These are phyloP conservation scores for Phalloptychus januarius DNA, from an alignment of 2,797 vertebrate genomes.

Conservation along the genomic window DNA sequence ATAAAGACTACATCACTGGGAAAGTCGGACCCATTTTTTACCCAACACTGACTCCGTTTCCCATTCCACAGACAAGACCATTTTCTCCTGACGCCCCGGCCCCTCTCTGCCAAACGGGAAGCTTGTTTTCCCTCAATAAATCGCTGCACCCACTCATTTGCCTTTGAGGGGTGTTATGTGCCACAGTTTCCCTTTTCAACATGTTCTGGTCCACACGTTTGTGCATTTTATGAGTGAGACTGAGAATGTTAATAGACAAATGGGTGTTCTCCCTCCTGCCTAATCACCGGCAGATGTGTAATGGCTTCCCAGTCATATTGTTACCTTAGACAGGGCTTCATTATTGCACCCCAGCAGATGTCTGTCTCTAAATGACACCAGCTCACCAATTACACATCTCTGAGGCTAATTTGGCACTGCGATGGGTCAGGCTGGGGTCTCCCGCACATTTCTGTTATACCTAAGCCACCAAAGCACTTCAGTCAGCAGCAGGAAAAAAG, in stretches of 20 bases:
- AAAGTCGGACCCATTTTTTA: constrained; percentile 67
- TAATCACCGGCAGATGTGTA: constrained; percentile 71
- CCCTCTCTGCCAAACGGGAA: constrained; percentile 59
- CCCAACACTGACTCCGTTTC: constrained; percentile 45
- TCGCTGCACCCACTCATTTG: constrained; percentile 46
- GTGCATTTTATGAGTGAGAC: constrained; percentile 45
- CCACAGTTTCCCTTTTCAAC: constrained; percentile 44
- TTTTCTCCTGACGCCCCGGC: constrained; percentile 61
- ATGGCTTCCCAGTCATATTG: constrained; percentile 71
- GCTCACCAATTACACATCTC: constrained; percentile 75
- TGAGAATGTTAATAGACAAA: constrained; percentile 46
- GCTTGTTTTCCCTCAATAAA: constrained; percentile 67
- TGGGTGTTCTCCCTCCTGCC: constrained; percentile 48
- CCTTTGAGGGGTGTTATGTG: constrained; percentile 48
- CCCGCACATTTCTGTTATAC: constrained; percentile 55
- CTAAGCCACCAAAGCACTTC: constrained; percentile 51
- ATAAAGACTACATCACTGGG: constrained; percentile 61
- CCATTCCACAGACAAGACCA: constrained; percentile 61
- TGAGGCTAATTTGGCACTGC: constrained; percentile 69
- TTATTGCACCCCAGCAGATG: constrained; percentile 73
- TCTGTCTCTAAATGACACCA: constrained; percentile 76
- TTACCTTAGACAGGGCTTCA: constrained; percentile 75
- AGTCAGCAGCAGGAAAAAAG: constrained; percentile 56
- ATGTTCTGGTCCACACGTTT: constrained; percentile 44
- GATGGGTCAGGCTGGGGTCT: constrained; percentile 64